These are phyloP conservation scores for Hippopotamus amphibius DNA, from an alignment of 2,113 vertebrate species.

Conservation along the genomic window DNA sequence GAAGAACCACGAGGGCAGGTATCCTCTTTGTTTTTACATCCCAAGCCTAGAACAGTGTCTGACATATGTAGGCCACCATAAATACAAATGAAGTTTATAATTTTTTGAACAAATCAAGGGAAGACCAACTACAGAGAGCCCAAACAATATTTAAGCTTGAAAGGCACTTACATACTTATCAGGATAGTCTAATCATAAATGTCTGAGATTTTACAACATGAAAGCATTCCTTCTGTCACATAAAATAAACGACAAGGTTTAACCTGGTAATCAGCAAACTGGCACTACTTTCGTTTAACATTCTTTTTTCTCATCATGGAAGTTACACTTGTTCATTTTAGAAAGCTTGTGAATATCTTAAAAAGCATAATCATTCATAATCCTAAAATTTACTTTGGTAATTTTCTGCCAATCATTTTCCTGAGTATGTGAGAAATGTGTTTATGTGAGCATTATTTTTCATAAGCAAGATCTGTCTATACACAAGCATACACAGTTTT, in stretches of 20 bases:
- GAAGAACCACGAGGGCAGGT: background rate
- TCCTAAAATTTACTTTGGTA: background rate
- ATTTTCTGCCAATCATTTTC: background rate
- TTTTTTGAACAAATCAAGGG: background rate
- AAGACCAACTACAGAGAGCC: background rate
- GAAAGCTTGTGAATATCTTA: background rate
- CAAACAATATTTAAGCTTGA: background rate
- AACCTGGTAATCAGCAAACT: background rate
- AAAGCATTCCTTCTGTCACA: background rate
- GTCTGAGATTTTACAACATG: background rate
- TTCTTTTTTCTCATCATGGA: background rate
- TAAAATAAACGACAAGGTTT: background rate
- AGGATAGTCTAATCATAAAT: background rate
- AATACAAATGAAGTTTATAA: background rate
- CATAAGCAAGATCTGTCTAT: background rate
- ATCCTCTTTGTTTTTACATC: too few relatives aligned
- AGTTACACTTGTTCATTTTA: background rate
- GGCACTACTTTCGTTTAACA: background rate
- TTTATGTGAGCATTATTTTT: fast-evolving
- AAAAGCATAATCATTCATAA: background rate
- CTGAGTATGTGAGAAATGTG: background rate
- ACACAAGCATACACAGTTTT: background rate
- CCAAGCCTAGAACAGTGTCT: background rate
- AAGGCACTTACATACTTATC: background rate
- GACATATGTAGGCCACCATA: background rate